These are phyloP conservation scores for Columba livia DNA, from an alignment of 2,113 vertebrate species.

Conservation along the genomic window DNA sequence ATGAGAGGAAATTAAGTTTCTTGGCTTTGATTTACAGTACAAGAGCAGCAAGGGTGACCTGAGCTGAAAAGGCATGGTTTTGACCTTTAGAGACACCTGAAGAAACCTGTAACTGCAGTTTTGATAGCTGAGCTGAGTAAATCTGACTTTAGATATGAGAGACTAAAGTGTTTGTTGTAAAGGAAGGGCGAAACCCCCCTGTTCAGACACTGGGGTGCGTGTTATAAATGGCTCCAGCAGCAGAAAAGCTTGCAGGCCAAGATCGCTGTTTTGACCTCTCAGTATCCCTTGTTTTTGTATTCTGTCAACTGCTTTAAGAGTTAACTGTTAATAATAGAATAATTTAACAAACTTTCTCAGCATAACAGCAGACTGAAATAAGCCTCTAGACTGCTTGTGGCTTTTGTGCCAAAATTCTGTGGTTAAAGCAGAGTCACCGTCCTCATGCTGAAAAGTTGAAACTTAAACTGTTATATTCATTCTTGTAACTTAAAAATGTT, in stretches of 20 bases:
- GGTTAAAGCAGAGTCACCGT: fast-evolving
- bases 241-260: neutral
- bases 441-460: neutral
- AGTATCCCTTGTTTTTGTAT: neutral
- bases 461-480: neutral
- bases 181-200: neutral
- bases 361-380: neutral
- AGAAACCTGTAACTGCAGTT: neutral
- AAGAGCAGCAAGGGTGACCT: neutral
- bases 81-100: neutral
- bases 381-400: neutral
- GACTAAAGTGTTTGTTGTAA: neutral
- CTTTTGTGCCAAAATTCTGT: neutral
- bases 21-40: neutral
- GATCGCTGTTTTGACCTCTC: neutral
- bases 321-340: neutral
- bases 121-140: slow-evolving; percentile 16
- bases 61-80: neutral
- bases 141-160: neutral
- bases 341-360: neutral
- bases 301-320: neutral
- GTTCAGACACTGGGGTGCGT: fast-evolving
- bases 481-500: neutral
- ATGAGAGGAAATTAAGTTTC: neutral
- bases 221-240: neutral